These are phyloP conservation scores for Chionoecetes opilio DNA, from an alignment of 1,140 invertebrate species.

Conservation along the genomic window DNA sequence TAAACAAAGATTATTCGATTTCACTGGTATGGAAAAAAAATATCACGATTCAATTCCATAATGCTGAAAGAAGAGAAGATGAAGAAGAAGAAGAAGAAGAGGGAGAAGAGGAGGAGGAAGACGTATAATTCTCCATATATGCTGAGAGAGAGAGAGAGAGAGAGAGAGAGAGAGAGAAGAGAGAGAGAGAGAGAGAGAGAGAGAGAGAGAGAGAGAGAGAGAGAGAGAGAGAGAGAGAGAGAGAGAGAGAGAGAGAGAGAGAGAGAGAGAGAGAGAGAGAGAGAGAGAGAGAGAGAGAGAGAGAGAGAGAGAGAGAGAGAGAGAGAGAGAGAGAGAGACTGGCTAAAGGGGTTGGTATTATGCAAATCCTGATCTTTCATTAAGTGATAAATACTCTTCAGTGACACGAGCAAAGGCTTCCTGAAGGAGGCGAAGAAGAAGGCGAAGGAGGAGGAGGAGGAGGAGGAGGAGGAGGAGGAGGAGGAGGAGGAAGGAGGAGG, in stretches of 20 bases:
- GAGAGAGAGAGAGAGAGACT: neutral
- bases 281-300: constrained; percentile 27
- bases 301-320: constrained; percentile 24
- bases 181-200: no score
- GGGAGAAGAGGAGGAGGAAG: no score
- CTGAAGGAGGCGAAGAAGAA: neutral
- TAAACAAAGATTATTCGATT: no score
- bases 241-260: neutral
- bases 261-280: constrained; percentile 27
- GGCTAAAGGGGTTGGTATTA: neutral
- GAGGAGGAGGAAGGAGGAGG: neutral
- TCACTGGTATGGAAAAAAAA: no score
- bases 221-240: no score
- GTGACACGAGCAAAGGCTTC: neutral
- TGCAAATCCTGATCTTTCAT: constrained; percentile 19
- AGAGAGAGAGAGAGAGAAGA: neutral
- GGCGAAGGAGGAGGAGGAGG: neutral
- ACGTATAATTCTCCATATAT: no score
- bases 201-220: neutral
- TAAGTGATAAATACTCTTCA: neutral
- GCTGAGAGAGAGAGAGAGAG: neutral
- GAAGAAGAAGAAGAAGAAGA: no score
- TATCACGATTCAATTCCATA: no score
- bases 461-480: neutral
- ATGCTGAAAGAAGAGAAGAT: no score